Evolutionary conservation across 2,888 invertebrate genomes (phyloP).

Genomic region (Watsonalla binaria): DNA sequence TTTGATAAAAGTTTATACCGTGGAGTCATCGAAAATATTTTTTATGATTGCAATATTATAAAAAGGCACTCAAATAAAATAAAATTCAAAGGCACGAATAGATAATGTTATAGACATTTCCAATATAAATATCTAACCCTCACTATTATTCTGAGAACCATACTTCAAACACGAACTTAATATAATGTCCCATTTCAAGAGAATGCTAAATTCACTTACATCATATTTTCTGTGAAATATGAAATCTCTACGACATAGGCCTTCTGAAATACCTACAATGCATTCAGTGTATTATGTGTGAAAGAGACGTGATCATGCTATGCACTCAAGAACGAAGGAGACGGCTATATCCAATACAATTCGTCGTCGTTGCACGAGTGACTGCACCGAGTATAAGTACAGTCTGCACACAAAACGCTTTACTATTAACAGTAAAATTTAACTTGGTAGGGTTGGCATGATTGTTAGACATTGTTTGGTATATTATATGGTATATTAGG

Average conservation of each 20-base stretch:
- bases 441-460: slow-evolving; percentile 10
- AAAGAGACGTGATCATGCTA: slow-evolving; percentile 26
- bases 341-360: slow-evolving; percentile 31
- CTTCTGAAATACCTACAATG: slow-evolving; percentile 13
- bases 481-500: no score
- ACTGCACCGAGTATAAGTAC: slow-evolving; percentile 54
- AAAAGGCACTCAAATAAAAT: no score
- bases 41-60: no score
- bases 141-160: no score
- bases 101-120: no score
- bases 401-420: slow-evolving; percentile 31
- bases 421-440: slow-evolving; percentile 14
- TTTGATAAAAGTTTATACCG: no score
- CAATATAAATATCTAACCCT: no score
- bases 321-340: slow-evolving; percentile 28
- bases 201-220: no score
- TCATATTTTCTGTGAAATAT: not conserved
- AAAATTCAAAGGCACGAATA: no score
- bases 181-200: not conserved
- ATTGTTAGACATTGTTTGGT: not conserved
- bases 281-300: slow-evolving; percentile 20
- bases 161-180: not conserved
- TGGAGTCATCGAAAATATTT: no score
- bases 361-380: slow-evolving; percentile 54
- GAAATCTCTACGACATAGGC: slow-evolving; percentile 16